A percentile compares a stretch with the other conserved stretches of the same genome.
Evolutionary conservation across 2,888 invertebrate species (phyloP).

Genomic region (Machimus rusticus): DNA sequence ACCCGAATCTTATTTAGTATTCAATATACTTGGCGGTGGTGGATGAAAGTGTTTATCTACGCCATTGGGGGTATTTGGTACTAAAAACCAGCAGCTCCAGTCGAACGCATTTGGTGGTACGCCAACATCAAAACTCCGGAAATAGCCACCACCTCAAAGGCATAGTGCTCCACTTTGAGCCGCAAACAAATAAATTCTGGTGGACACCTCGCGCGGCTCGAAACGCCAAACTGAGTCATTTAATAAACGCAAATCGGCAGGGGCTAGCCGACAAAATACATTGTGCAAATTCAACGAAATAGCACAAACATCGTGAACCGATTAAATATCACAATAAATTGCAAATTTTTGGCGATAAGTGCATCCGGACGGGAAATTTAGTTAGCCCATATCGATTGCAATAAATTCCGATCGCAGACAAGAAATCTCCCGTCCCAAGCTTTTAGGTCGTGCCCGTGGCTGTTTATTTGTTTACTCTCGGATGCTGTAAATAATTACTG

Average conservation of each 20-base stretch:
- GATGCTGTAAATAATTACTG: conserved; percentile 19
- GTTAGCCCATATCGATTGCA: not conserved
- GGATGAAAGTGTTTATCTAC: not conserved
- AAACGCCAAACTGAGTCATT: not conserved
- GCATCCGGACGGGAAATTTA: conserved; percentile 14
- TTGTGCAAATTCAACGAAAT: not conserved
- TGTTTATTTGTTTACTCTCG: not conserved
- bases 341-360: not conserved
- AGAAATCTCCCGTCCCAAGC: not conserved
- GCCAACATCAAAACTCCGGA: not conserved
- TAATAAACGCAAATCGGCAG: not conserved
- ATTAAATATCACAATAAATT: conserved; percentile 12
- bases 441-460: not conserved
- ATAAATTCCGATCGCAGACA: conserved; percentile 8
- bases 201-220: not conserved
- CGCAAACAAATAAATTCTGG: not conserved
- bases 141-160: not conserved
- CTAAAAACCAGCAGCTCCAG: not conserved
- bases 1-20: not conserved
- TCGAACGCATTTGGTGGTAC: not conserved
- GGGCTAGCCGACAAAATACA: not conserved
- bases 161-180: not conserved
- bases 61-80: not conserved
- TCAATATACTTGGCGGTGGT: not conserved
- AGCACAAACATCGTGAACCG: not conserved